phyloP scores from a whole-genome alignment of 2,888 invertebrate genomes.

The Anoplius nigerrimus region DNA sequence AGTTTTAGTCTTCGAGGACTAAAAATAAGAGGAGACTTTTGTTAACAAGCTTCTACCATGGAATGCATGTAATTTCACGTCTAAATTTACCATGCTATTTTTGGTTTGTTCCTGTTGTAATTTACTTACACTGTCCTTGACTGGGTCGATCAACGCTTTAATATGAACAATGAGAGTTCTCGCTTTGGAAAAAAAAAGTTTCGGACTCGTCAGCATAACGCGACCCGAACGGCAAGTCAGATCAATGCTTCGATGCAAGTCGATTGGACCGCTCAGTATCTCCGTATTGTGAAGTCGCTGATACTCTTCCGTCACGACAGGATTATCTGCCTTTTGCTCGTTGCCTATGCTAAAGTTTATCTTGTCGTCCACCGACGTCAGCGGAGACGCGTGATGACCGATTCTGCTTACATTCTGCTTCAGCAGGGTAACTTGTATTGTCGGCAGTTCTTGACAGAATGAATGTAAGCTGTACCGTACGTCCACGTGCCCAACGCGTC shows the following conservation, averaged over 20 bases:
- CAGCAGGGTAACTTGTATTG: constrained; percentile 85
- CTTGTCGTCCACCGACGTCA: constrained; percentile 76
- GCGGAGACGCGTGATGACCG: constrained; percentile 77
- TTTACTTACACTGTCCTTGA: constrained; percentile 77
- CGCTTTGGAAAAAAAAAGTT: constrained; percentile 85
- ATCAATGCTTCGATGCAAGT: constrained; percentile 88
- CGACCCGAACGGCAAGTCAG: constrained; percentile 90
- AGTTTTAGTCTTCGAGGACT: constrained; percentile 65
- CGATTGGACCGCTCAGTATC: constrained; percentile 91
- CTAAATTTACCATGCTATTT: constrained; percentile 6
- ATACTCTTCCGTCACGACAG: constrained; percentile 87
- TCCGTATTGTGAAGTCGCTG: constrained; percentile 92
- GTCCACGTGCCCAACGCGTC: constrained; percentile 90
- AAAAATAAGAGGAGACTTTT: constrained; percentile 9
- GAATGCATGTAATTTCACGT: constrained; percentile 2
- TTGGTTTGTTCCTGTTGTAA: too few species aligned
- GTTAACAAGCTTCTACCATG: not conserved
- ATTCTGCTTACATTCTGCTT: constrained; percentile 83
- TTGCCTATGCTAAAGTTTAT: constrained; percentile 74
- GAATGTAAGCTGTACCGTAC: constrained; percentile 89
- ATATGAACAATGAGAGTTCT: constrained; percentile 89
- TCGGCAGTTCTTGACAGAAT: constrained; percentile 85
- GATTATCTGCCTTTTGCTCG: constrained; percentile 79
- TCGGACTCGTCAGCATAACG: constrained; percentile 91
- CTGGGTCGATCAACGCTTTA: constrained; percentile 82